These are phyloP conservation scores for Eutolmus rufibarbis DNA, from an alignment of 2,888 invertebrate genomes.

Conservation along the genomic window DNA sequence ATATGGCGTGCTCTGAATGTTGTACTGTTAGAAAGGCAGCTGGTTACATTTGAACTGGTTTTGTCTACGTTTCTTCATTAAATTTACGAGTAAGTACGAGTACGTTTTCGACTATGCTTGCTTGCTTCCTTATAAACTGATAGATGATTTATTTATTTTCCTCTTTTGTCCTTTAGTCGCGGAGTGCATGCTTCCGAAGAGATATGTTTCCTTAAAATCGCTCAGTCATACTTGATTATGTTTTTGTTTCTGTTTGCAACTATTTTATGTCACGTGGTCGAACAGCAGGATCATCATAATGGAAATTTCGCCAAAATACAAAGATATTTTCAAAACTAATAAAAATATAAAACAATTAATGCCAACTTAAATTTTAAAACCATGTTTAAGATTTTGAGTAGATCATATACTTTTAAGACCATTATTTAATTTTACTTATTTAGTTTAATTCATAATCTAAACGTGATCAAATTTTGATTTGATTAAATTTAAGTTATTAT, in stretches of 20 bases:
- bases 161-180: background rate
- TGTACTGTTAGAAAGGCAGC: slow-evolving; percentile 39
- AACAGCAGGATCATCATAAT: background rate
- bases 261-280: background rate
- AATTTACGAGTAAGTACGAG: slow-evolving; percentile 1
- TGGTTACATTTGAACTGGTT: slow-evolving; percentile 38
- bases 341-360: no score
- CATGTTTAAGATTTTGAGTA: no score
- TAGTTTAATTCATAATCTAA: no score
- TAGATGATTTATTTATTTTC: background rate
- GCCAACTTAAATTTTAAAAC: no score
- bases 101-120: background rate
- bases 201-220: slow-evolving; percentile 29
- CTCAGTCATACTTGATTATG: slow-evolving; percentile 5
- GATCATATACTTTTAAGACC: no score
- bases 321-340: background rate
- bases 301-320: background rate
- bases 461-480: no score
- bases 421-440: no score
- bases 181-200: background rate
- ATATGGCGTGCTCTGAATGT: slow-evolving; percentile 24
- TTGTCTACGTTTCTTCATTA: background rate
- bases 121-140: background rate
- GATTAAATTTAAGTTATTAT: no score
- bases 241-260: background rate